These are phyloP conservation scores for Gobio gobio DNA, from an alignment of 2,113 vertebrate genomes.

Conservation along the genomic window DNA sequence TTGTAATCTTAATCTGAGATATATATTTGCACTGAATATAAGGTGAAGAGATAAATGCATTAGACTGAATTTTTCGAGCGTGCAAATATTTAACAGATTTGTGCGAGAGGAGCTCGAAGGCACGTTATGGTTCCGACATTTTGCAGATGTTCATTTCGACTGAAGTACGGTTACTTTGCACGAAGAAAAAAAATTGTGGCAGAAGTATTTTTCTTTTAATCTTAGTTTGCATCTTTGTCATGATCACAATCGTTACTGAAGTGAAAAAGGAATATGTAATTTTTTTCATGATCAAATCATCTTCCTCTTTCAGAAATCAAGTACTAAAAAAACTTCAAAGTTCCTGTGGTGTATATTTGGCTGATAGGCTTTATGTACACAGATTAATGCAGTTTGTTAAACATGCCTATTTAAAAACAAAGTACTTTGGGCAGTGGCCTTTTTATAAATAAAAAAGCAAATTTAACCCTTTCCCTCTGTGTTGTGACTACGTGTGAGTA, in stretches of 20 bases:
- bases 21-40: slow-evolving; percentile 41
- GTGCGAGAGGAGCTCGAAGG: slow-evolving; percentile 12
- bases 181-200: slow-evolving; percentile 27
- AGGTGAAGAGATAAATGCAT: slow-evolving; percentile 29
- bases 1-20: slow-evolving; percentile 44
- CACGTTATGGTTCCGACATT: not conserved
- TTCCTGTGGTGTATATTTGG: slow-evolving; percentile 35
- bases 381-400: slow-evolving; percentile 41
- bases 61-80: slow-evolving; percentile 23
- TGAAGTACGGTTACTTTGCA: slow-evolving; percentile 14
- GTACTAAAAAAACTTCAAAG: slow-evolving; percentile 23
- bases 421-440: slow-evolving; percentile 87
- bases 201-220: slow-evolving; percentile 1
- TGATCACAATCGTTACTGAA: slow-evolving; percentile 22
- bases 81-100: slow-evolving; percentile 32
- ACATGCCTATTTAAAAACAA: slow-evolving; percentile 64
- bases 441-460: slow-evolving; percentile 86
- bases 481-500: not conserved
- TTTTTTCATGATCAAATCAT: slow-evolving; percentile 25
- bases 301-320: slow-evolving; percentile 33
- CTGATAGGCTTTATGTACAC: slow-evolving; percentile 42
- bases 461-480: slow-evolving; percentile 59
- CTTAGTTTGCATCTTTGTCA: slow-evolving; percentile 28
- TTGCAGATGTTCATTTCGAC: slow-evolving; percentile 17
- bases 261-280: slow-evolving; percentile 12